Evolutionary conservation across 2,797 vertebrate genomes (phyloP).

Genomic region (Amblyraja radiata): DNA sequence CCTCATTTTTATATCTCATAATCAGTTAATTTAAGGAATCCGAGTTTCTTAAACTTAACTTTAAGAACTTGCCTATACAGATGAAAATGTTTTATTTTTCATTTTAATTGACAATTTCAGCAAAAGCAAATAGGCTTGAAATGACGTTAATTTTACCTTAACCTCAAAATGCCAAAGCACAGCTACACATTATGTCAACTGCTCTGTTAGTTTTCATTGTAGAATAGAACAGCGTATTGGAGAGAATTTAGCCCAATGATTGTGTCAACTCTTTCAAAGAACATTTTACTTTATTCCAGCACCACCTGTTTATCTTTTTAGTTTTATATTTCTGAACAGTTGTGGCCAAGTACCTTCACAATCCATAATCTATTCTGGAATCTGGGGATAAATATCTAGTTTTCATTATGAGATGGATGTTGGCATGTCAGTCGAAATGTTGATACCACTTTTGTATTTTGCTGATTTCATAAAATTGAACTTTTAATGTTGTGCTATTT

Average conservation of each 20-base stretch:
- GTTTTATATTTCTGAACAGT: background rate
- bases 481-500: too few relatives aligned
- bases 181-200: background rate
- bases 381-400: background rate
- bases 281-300: background rate
- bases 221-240: background rate
- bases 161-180: background rate
- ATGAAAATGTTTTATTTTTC: background rate
- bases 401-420: background rate
- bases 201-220: background rate
- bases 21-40: background rate
- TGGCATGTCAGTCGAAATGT: background rate
- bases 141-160: background rate
- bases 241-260: background rate
- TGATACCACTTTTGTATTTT: background rate
- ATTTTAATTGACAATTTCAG: background rate
- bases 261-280: background rate
- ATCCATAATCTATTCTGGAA: background rate
- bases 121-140: background rate
- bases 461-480: background rate
- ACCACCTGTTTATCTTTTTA: background rate
- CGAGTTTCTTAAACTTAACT: background rate
- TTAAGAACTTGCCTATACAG: background rate
- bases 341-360: background rate
- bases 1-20: too few relatives aligned